Conservation (phyloP, 2,888 invertebrate genomes). For the Dasysyrphus tricinctus region DNA sequence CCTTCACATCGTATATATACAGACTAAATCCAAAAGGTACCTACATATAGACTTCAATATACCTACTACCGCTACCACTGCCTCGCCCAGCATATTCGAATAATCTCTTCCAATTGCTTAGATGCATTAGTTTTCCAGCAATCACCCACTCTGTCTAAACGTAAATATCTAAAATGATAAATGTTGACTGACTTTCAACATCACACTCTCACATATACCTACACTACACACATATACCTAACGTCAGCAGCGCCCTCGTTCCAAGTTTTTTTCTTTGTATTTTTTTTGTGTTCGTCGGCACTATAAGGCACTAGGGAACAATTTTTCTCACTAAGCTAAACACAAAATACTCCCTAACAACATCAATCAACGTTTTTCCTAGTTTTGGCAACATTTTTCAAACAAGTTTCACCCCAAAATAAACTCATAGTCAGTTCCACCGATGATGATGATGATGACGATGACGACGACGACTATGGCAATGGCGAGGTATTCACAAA, state of each 20-base stretch:
- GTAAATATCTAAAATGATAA: slow-evolving; percentile 56
- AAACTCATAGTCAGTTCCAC: slow-evolving; percentile 19
- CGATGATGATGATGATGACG: slow-evolving; percentile 36
- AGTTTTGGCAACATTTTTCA: slow-evolving; percentile 62
- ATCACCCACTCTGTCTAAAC: slow-evolving; percentile 46
- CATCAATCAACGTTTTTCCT: slow-evolving; percentile 72
- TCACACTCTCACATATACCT: slow-evolving; percentile 20
- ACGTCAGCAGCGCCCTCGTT: slow-evolving; percentile 8
- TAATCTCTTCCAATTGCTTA: slow-evolving; percentile 39
- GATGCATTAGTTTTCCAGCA: slow-evolving; percentile 46
- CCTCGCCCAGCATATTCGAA: slow-evolving; percentile 24
- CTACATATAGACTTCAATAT: background rate
- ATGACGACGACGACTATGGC: background rate
- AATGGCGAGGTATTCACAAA: slow-evolving; percentile 1
- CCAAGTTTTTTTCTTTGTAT: background rate
- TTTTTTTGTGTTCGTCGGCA: background rate
- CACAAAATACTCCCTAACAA: slow-evolving; percentile 68
- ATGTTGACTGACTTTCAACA: slow-evolving; percentile 54
- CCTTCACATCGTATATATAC: background rate
- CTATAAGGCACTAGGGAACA: slow-evolving; percentile 47
- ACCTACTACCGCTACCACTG: no score
- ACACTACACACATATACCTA: background rate
- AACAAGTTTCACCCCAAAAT: slow-evolving; percentile 41
- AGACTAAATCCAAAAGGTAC: background rate
- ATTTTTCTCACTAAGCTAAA: slow-evolving; percentile 68